Evolutionary conservation across 2,113 vertebrate species (phyloP).

Genomic region (Dromaius novaehollandiae): DNA sequence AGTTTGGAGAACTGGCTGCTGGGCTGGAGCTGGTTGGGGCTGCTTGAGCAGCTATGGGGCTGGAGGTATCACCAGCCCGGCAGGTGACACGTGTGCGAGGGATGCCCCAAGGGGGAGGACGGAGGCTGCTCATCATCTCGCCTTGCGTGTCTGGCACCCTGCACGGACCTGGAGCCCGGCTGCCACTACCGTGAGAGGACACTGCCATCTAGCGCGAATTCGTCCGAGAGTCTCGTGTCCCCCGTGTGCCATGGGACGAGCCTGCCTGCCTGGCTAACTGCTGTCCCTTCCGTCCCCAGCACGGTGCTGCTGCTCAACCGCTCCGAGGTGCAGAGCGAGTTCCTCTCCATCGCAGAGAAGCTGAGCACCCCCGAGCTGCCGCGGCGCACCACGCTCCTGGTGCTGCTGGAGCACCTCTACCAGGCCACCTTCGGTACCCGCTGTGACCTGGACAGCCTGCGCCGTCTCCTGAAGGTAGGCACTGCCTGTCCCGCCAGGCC

Average conservation of each 20-base stretch:
- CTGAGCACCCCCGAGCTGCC: slow-evolving; percentile 78
- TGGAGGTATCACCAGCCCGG: not conserved
- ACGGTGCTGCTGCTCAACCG: slow-evolving; percentile 93
- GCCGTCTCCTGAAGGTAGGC: slow-evolving; percentile 82
- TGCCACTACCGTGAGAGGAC: not conserved
- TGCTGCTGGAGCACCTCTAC: slow-evolving; percentile 89
- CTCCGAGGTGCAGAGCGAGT: slow-evolving; percentile 85
- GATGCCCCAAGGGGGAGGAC: not conserved
- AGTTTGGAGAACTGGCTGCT: not conserved
- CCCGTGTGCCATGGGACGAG: no score
- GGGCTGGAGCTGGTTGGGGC: not conserved
- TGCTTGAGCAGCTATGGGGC: not conserved
- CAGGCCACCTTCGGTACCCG: slow-evolving; percentile 86
- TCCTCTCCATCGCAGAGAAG: slow-evolving; percentile 85
- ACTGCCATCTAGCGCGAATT: not conserved
- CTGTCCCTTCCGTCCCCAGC: slow-evolving; percentile 61
- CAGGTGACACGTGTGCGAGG: not conserved
- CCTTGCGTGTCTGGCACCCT: not conserved
- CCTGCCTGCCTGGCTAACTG: accelerated
- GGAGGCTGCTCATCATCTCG: not conserved
- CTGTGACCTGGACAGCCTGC: slow-evolving; percentile 81
- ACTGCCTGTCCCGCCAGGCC: not conserved
- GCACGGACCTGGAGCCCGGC: accelerated
- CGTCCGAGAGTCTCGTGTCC: not conserved
- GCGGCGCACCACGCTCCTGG: slow-evolving; percentile 70